Conservation (phyloP, 2,888 invertebrate species). For the Macrophya annulata region DNA sequence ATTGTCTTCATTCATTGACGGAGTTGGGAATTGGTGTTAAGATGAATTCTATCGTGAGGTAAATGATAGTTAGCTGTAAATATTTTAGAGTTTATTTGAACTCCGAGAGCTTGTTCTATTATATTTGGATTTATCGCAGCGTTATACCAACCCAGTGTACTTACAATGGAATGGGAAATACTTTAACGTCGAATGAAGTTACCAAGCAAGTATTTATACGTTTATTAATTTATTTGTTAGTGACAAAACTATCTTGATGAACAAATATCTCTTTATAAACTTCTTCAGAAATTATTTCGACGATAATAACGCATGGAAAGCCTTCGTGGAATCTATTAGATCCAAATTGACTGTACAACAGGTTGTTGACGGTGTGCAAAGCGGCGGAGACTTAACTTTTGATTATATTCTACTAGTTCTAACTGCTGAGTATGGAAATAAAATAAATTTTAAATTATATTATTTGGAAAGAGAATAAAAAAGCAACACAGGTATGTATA, state of each 20-base stretch:
- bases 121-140: conserved; percentile 62
- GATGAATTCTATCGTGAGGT: conserved; percentile 88
- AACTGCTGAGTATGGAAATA: conserved; percentile 88
- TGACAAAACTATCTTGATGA: background rate
- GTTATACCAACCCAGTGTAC: conserved; percentile 77
- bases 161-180: conserved; percentile 70
- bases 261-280: background rate
- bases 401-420: conserved; percentile 90
- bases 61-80: conserved; percentile 63
- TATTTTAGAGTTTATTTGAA: background rate
- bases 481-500: background rate
- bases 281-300: conserved; percentile 74
- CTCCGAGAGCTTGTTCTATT: background rate
- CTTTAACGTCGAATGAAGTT: conserved; percentile 63
- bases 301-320: conserved; percentile 85
- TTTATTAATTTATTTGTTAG: conserved; percentile 60
- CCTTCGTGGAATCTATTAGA: conserved; percentile 89
- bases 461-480: background rate
- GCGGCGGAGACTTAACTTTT: conserved; percentile 90
- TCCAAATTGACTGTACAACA: conserved; percentile 91
- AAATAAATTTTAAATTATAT: background rate
- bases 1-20: conserved; percentile 87
- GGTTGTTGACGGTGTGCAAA: conserved; percentile 90
- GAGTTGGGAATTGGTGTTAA: conserved; percentile 87
- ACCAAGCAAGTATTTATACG: conserved; percentile 41